Base-by-base conservation (phyloP, 2,888 invertebrate genomes). In the Hemithea aestivaria region DNA sequence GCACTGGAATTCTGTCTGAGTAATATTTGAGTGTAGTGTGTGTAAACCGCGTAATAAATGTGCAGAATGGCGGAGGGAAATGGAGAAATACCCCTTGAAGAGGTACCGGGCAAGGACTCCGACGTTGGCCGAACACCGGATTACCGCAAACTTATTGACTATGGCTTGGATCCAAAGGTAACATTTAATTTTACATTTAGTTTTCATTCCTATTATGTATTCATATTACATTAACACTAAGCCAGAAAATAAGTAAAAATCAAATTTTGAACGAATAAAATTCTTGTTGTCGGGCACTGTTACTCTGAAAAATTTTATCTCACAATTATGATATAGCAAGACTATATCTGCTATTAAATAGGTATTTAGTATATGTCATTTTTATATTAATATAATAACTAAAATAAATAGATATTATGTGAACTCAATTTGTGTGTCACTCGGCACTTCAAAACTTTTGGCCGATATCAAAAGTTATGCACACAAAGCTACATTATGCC, bases 151-250 rank as follows among this genome's bases (percentile, higher is more conserved):
- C 91, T 98, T 68, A 91, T 97, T 73, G 96, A 96, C 77, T 97
- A 97, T 91, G 98, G 98, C 87, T 92, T 98, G 83, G 96, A 96
- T 88, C 93, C 94, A 81, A 96, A 96, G 90, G 94, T 95, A 64
- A 77, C 75, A 1, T 27, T 3, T 20, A 9, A 7, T 30, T 28
- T 7, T 20, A 20, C 29, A 25, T 35, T n/a, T 24, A 28, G 7
- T 1, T 8, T 7, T 20, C 33, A 20, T 10, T 24, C 6, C 4
- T 25, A 35, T 8, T 26, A 7, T 11, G 11, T 11, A 11, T 11
- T 7, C 26, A 7, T 11, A 11, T 11, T 7, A 10, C 16, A 16
- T 5, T 16, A 16, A 16, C 5, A 16, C 5, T 16, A 16, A 16
- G 3, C 16, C 16, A 4, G 16, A 2, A 4, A 5, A 16, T 5